Evolutionary conservation across 2,113 vertebrate genomes (phyloP).

Genomic region (Lamprologus lemairii): DNA sequence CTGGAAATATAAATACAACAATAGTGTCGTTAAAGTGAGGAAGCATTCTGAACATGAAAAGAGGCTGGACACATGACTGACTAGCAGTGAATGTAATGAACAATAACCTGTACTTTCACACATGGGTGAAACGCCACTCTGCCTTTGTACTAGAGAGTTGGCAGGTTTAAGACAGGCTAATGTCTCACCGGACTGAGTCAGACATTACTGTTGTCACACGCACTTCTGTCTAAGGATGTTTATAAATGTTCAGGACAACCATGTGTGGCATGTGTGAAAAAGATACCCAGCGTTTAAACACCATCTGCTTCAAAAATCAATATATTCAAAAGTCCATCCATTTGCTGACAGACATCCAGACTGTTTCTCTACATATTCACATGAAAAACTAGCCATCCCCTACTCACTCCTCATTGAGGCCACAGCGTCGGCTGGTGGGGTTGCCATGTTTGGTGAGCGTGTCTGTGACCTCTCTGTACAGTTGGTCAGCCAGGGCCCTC

Average conservation of each 20-base stretch:
- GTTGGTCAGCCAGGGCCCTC: conserved; percentile 80
- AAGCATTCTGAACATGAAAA: neutral
- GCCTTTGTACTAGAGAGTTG: neutral
- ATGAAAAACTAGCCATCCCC: neutral
- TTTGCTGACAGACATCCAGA: neutral
- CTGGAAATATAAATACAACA: neutral
- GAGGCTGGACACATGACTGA: neutral
- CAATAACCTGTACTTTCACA: neutral
- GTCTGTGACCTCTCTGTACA: conserved; percentile 86
- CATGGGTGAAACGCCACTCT: neutral
- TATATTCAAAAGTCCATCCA: neutral
- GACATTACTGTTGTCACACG: neutral
- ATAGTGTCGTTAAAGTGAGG: neutral
- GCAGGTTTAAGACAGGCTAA: neutral
- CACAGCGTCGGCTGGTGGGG: conserved; percentile 93
- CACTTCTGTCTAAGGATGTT: neutral
- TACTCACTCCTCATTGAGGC: conserved; percentile 94
- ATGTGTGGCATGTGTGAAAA: neutral
- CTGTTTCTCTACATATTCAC: neutral
- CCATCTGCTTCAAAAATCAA: neutral
- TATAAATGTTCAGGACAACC: neutral
- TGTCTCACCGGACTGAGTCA: no score
- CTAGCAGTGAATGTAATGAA: neutral
- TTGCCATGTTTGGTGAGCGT: conserved; percentile 89
- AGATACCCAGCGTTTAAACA: neutral